Base-by-base conservation (phyloP, 2,113 vertebrate genomes). In the Eptesicus fuscus region DNA sequence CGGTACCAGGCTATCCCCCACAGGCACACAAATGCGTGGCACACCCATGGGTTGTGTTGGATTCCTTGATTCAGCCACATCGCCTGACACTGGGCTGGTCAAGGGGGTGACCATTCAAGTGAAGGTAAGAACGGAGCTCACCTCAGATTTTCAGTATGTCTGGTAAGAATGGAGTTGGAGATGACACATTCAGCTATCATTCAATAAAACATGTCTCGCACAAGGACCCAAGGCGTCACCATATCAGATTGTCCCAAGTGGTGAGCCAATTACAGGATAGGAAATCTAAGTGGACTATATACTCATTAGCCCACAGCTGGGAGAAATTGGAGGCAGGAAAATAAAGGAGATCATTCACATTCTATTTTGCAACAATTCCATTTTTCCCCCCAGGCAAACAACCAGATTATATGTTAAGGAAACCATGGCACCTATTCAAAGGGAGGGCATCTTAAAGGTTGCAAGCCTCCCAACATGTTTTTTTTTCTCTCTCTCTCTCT, bases 371-470 rank as follows among this genome's bases (percentile, higher is more conserved):
- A 80, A n/a, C 18, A 65, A 77, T 85, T 93, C 11, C 16, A 0
- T 51, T 53, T 82, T 71, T n/a, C 8, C 18, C 9, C 25, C 12
- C 25, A n/a, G 12, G 37, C 14, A 93, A 82, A 69, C 18, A 44
- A 28, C 37, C 5, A 32, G 4, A 35, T 61, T 40, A 18, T 42
- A 14, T 12, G 3, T 56, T 70, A 44, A 86, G 14, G 67, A 90
- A 96, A 47, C 1, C 23, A 65, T 37, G 20, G 32, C 40, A 80
- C 23, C 63, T 83, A 22, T 70, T 76, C 56, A 70, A 84, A 89
- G 20, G 28, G 3, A 78, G 89, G 56, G 1, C 9, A 70, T 17
- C 47, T 18, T 86, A 51, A 95, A 32, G 35, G 6, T 49, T 40
- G 42, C 47, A 67, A 71, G 23, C 18, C 71, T 51, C 18, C 1